Evolutionary conservation across 2,113 vertebrate species (phyloP).

Genomic region (Lanius ludovicianus): DNA sequence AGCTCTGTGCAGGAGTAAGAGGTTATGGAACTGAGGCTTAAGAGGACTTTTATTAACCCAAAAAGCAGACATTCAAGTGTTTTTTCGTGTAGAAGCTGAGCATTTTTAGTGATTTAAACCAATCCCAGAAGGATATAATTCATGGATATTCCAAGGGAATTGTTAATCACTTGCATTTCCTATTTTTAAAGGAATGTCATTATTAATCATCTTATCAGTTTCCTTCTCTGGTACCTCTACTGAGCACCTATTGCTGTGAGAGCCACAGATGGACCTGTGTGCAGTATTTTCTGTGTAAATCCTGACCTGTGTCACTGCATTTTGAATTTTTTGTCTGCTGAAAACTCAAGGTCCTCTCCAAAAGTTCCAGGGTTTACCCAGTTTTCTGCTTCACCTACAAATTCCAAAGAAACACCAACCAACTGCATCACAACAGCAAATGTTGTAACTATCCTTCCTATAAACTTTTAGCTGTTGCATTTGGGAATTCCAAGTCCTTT

Average conservation of each 20-base stretch:
- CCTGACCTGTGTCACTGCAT: neutral
- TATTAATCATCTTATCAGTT: neutral
- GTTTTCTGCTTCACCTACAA: neutral
- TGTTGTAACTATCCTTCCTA: neutral
- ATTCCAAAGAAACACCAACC: neutral
- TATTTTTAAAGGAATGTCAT: neutral
- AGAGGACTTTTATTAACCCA: constrained; percentile 19
- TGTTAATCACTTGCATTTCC: constrained; percentile 1
- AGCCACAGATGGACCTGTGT: neutral
- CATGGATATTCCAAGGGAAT: neutral
- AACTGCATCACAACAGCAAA: neutral
- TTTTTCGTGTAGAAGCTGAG: neutral
- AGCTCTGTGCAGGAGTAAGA: neutral
- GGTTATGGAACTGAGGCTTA: constrained; percentile 7
- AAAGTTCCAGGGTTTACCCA: neutral
- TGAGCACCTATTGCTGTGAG: neutral
- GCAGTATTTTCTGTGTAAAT: neutral
- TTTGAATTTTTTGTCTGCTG: neutral
- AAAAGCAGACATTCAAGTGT: constrained; percentile 5
- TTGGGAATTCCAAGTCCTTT: neutral
- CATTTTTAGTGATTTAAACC: neutral
- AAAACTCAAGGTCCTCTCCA: neutral
- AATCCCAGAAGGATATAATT: neutral
- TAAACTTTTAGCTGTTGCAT: neutral
- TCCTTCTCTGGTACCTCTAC: neutral